phyloP scores from a whole-genome alignment of 2,888 invertebrate species.

The Elegia similella region DNA sequence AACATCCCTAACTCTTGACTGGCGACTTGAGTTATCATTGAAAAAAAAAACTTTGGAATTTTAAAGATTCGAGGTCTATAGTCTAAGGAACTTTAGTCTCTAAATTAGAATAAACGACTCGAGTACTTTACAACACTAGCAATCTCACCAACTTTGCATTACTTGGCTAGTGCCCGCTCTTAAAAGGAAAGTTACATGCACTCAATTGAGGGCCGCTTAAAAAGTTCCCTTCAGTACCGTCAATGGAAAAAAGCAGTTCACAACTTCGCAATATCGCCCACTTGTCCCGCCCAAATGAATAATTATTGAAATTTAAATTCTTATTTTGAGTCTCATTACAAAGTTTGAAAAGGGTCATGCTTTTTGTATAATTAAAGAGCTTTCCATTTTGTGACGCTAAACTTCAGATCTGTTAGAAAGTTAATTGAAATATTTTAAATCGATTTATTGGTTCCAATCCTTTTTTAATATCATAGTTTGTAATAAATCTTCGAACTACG shows the following conservation, averaged over 20 bases:
- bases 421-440: slow-evolving; percentile 38
- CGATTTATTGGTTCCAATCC: slow-evolving; percentile 25
- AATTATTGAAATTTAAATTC: slow-evolving; percentile 60
- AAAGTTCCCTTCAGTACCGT: slow-evolving; percentile 51
- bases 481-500: background rate
- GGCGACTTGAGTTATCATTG: too few species aligned
- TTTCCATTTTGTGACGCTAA: slow-evolving; percentile 41
- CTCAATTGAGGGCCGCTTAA: slow-evolving; percentile 55
- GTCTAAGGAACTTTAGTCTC: too few species aligned
- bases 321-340: slow-evolving; percentile 55
- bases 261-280: slow-evolving; percentile 62
- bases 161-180: slow-evolving; percentile 39
- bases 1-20: too few species aligned
- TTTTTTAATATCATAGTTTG: background rate
- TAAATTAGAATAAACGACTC: too few species aligned
- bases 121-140: slow-evolving; percentile 21
- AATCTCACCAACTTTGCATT: slow-evolving; percentile 53
- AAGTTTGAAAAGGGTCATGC: slow-evolving; percentile 54
- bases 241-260: slow-evolving; percentile 46
- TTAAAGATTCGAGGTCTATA: too few species aligned
- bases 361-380: slow-evolving; percentile 56
- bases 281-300: slow-evolving; percentile 56
- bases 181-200: slow-evolving; percentile 67
- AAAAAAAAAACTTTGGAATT: too few species aligned
- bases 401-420: slow-evolving; percentile 31